A percentile compares a stretch with the other conserved stretches of the same genome.
These are phyloP conservation scores for Epinotia demarniana DNA, from an alignment of 2,888 invertebrate species.

Conservation along the genomic window DNA sequence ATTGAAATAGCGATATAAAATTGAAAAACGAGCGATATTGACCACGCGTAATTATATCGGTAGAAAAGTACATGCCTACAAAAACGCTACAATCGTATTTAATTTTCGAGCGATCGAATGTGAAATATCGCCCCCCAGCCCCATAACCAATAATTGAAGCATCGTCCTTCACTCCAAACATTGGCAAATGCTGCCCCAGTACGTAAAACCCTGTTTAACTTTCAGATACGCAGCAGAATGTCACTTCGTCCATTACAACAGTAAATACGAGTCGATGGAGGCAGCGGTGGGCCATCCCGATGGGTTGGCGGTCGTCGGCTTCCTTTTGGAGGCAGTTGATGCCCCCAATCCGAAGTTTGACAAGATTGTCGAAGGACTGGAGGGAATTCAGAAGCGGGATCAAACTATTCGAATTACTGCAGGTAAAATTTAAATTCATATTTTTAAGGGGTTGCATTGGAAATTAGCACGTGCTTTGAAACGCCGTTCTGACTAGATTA, in stretches of 20 bases:
- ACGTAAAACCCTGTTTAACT: neutral
- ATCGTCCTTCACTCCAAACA: neutral
- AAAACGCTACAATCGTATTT: too few relatives aligned
- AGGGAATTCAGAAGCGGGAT: slow-evolving; percentile 71
- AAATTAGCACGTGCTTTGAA: too few relatives aligned
- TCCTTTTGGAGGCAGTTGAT: slow-evolving; percentile 86
- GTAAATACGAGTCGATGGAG: slow-evolving; percentile 86
- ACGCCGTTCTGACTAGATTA: too few relatives aligned
- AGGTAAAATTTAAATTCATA: slow-evolving; percentile 57
- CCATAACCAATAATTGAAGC: too few relatives aligned
- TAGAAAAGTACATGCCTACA: too few relatives aligned
- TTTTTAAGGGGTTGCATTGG: too few relatives aligned
- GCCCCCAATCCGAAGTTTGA: slow-evolving; percentile 86
- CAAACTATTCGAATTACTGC: slow-evolving; percentile 68
- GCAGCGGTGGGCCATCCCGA: slow-evolving; percentile 88
- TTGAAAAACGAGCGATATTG: too few relatives aligned
- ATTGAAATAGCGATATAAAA: too few relatives aligned
- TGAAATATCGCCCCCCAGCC: too few relatives aligned
- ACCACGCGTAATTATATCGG: too few relatives aligned
- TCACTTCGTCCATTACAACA: slow-evolving; percentile 91
- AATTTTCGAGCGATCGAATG: too few relatives aligned
- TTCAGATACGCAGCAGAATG: slow-evolving; percentile 89
- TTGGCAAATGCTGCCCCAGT: neutral
- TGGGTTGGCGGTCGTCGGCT: slow-evolving; percentile 89
- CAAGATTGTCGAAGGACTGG: slow-evolving; percentile 83